Evolutionary conservation across 2,797 vertebrate species (phyloP), one percentile per base, ranked within the genome.

Genomic region (Acipenser ruthenus): DNA sequence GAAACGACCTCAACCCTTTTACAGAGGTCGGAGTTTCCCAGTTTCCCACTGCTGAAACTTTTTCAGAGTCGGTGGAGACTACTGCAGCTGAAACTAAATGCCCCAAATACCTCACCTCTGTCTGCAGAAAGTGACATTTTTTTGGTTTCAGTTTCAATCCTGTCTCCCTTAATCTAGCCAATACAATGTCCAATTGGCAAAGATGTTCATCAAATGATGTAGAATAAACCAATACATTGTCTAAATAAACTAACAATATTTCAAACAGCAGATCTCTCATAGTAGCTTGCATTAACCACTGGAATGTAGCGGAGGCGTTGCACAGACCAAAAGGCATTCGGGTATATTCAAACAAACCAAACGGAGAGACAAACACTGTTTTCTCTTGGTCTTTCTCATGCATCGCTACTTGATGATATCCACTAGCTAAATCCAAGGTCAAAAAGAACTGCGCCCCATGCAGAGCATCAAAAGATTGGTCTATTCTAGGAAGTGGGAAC

Each of bases 211-310:
- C 4, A 0, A 70, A 65, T 0, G 55, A 48, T 10, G 10, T 1
- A 9, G 66, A 73, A 2, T 13, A 70, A 0, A 70, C 49, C 23
- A 67, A 65, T 8, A 71, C 60, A 18, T 67, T 50, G 51, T 70
- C 64, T 1, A 64, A 18, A n/a, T 67, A 73, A 0, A 69, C n/a
- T 1, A 71, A 12, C 10, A 71, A 52, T 11, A 52, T 64, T 6
- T 72, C 64, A 23, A 72, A 72, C 1, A 67, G 13, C 7, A 69
- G 12, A 15, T 64, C 49, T 64, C 6, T 66, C 64, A 72, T 66
- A 3, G 51, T 52, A 5, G 49, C 55, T n/a, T 52, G 51, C 51
- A 52, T 52, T 11, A 52, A 11, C 7, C 51, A 52, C 11, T 52
- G 51, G 11, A 52, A 52, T 52, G 51, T 52, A 11, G 51, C 51